A percentile compares a stretch with the other conserved stretches of the same genome.
These are phyloP conservation scores for Haemorhous mexicanus DNA, from an alignment of 2,113 vertebrate genomes.

Conservation along the genomic window DNA sequence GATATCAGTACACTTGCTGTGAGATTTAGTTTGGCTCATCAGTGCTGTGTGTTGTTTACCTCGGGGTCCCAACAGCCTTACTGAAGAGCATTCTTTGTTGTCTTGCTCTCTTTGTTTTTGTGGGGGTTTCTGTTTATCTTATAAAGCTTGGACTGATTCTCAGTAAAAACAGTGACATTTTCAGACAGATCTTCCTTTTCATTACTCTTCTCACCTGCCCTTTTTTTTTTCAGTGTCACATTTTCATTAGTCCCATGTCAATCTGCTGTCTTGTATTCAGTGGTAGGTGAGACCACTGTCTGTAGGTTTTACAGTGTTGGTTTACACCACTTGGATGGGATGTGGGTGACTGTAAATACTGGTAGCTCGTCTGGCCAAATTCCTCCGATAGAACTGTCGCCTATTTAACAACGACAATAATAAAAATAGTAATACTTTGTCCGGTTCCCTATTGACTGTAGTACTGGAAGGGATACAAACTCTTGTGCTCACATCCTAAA, in stretches of 20 bases:
- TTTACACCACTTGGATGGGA: background rate
- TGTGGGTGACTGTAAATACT: background rate
- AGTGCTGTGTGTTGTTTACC: background rate
- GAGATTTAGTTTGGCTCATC: background rate
- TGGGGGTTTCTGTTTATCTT: background rate
- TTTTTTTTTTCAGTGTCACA: background rate
- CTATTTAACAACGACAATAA: background rate
- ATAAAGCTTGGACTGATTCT: background rate
- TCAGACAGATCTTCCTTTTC: background rate
- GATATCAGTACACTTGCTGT: background rate
- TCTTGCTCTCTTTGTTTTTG: background rate
- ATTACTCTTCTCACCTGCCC: rapidly evolving
- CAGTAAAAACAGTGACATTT: background rate
- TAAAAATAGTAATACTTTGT: background rate
- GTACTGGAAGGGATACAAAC: background rate
- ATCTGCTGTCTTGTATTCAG: background rate
- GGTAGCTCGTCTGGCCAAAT: background rate
- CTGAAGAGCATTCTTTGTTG: slow-evolving; percentile 8
- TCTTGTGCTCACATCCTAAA: background rate
- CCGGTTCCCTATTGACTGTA: background rate
- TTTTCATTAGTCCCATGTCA: background rate
- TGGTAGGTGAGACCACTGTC: background rate
- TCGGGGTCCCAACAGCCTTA: background rate
- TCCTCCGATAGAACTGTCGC: background rate
- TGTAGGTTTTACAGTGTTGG: background rate